These are phyloP conservation scores for Trinorchestia longiramus DNA, from an alignment of 1,140 invertebrate species.

Conservation along the genomic window DNA sequence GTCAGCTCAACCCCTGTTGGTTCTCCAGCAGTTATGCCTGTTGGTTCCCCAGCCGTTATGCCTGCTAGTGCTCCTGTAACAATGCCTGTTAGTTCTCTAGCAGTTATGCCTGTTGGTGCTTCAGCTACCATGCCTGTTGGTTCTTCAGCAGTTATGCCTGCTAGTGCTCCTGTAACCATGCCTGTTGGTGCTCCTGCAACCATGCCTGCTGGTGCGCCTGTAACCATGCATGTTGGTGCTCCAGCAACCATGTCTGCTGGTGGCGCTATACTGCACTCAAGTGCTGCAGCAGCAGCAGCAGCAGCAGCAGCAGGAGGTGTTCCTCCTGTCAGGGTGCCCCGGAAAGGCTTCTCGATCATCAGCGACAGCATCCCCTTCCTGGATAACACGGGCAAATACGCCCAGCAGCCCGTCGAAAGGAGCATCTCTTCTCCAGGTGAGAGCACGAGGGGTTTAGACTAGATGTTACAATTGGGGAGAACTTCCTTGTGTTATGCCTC, in stretches of 20 bases:
- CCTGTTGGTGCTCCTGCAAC: neutral
- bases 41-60: no score
- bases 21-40: no score
- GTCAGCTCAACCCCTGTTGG: neutral
- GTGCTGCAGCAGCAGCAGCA: no score
- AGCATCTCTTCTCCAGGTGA: neutral
- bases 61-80: no score
- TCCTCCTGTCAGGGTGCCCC: neutral
- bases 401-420: neutral
- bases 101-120: no score
- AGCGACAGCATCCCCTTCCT: constrained; percentile 14
- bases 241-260: neutral
- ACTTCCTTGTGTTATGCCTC: no score
- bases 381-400: constrained; percentile 39
- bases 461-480: no score
- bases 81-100: no score
- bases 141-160: neutral
- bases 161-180: no score
- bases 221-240: neutral
- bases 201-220: neutral
- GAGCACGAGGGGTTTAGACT: neutral
- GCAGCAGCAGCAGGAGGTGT: neutral
- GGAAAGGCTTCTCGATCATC: neutral
- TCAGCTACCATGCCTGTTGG: neutral
- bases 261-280: no score